These are phyloP conservation scores for Protosalanx chinensis DNA, from an alignment of 2,797 vertebrate genomes.

Conservation along the genomic window DNA sequence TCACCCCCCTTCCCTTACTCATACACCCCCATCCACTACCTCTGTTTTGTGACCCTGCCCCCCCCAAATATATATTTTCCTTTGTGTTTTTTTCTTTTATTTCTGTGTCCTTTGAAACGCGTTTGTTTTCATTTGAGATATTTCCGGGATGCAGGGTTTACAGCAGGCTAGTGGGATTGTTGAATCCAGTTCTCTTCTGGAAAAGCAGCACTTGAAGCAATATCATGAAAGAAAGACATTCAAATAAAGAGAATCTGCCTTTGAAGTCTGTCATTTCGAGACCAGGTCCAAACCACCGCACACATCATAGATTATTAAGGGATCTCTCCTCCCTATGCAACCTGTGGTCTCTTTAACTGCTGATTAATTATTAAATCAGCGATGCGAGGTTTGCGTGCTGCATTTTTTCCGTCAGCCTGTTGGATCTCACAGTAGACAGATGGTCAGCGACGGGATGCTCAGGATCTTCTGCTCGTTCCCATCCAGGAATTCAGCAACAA, in stretches of 20 bases:
- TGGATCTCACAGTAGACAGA: conserved; percentile 5
- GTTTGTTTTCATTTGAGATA: neutral
- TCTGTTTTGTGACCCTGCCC: neutral
- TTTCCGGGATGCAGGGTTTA: neutral
- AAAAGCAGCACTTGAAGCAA: neutral
- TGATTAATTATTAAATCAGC: conserved; percentile 4
- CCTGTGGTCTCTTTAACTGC: conserved; percentile 5
- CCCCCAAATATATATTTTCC: neutral
- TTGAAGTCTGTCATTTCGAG: neutral
- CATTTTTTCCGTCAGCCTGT: neutral
- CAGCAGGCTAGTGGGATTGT: neutral
- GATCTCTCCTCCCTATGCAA: neutral
- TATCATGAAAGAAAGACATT: neutral
- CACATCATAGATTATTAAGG: conserved; percentile 2
- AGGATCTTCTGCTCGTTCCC: conserved; percentile 9
- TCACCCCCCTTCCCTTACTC: neutral
- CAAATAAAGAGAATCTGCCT: neutral
- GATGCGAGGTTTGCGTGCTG: conserved; percentile 3
- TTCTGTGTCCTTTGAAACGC: neutral
- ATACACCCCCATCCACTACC: neutral
- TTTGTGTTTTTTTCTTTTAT: neutral
- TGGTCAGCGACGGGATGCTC: conserved; percentile 8
- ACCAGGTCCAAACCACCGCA: neutral
- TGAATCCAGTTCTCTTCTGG: neutral
- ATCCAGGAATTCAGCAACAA: conserved; percentile 7